Evolutionary conservation across 2,888 invertebrate genomes (phyloP), one percentile per base, ranked within the genome.

Genomic region (Aquatica leii): DNA sequence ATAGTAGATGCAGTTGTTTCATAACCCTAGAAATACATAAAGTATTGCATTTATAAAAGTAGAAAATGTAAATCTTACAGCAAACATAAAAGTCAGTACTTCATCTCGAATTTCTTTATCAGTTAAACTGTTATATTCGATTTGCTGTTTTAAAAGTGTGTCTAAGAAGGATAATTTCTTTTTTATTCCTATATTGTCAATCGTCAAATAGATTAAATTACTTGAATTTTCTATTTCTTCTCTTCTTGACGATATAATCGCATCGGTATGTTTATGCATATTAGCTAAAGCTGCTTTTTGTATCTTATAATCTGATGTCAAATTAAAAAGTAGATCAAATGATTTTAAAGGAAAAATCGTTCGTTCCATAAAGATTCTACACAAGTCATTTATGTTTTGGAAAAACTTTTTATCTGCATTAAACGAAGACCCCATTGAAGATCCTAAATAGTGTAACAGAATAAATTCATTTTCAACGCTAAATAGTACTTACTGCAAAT

Each of bases 41-140:
- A 24, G n/a, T n/a, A n/a, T n/a, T n/a, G n/a, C n/a, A n/a, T 15
- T 9, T 11, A n/a, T 12, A 6, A 17, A 14, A 15, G 4, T 9
- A 9, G n/a, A n/a, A n/a, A 15, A 43, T 43, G 5, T 43, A 35
- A n/a, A 14, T n/a, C 35, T 14, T 76, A 88, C 88, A 78, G 87
- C 90, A 77, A 91, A 91, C 87, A 90, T 88, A 71, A 91, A 90
- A 0, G 91, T 91, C 69, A 90, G 88, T 0, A 90, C 89, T 81
- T 91, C 89, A 75, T 90, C 88, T 56, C 88, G 82, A 49, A 91
- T 85, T 65, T 86, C 86, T 24, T 85, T 76, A 67, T 87, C 85
- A 5, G 84, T 84, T 43, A 91, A 79, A 4, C 84, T 85, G 62
- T 84, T 77, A 0, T 87, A 88, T 68, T 87, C 85, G 9, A 86